Conservation (phyloP, 2,888 invertebrate species). For the Archaeoteleia sp. region DNA sequence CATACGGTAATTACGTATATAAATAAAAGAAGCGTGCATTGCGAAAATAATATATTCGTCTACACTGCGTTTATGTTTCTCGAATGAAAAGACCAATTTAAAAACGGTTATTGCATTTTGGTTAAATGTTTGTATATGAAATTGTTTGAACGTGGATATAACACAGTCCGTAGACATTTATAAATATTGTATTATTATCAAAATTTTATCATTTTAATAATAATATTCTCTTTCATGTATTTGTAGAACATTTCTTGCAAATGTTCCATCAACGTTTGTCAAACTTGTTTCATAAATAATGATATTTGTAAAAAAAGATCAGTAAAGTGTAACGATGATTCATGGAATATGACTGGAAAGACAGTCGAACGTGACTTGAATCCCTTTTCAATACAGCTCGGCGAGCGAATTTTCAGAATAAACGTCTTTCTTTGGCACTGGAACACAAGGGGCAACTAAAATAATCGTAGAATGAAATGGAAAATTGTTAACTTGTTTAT, state of each 20-base stretch:
- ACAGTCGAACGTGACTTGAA: constrained; percentile 52
- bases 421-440: constrained; percentile 45
- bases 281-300: constrained; percentile 50
- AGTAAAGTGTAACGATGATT: constrained; percentile 53
- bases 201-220: too few relatives aligned
- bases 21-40: constrained; percentile 44
- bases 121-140: too few relatives aligned
- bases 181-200: too few relatives aligned
- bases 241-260: constrained; percentile 11
- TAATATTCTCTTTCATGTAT: too few relatives aligned
- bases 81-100: not conserved
- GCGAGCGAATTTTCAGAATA: constrained; percentile 49
- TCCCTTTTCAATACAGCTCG: constrained; percentile 45
- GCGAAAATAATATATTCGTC: constrained; percentile 44
- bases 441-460: constrained; percentile 42
- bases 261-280: constrained; percentile 34
- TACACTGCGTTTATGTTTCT: constrained; percentile 27
- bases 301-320: constrained; percentile 53
- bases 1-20: constrained; percentile 50
- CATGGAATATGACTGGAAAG: constrained; percentile 53
- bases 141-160: not conserved
- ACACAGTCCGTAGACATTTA: too few relatives aligned
- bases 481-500: constrained; percentile 39
- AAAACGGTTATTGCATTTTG: constrained; percentile 13
- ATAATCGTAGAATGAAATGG: constrained; percentile 43